Evolutionary conservation across 2,888 invertebrate genomes (phyloP), one percentile per base, ranked within the genome.

Genomic region (Ischnus inquisitorius): DNA sequence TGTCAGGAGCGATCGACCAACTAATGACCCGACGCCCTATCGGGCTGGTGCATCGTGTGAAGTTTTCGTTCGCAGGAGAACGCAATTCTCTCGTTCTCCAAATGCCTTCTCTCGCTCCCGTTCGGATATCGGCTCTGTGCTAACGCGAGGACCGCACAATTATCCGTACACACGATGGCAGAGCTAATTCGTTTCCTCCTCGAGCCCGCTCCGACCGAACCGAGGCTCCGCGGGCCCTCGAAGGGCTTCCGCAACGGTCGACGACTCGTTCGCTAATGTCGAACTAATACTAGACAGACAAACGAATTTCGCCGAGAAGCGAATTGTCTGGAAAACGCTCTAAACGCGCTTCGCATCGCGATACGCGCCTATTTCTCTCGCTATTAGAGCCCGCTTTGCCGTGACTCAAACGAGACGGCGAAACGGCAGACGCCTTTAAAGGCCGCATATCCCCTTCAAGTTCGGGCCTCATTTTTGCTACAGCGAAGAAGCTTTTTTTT

Each of bases 1-100:
- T 84, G 84, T 84, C 84, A 84, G 81, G 54, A 78, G 78, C 84
- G 81, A 84, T 84, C 84, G 84, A 84, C 84, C 84, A 84, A 78
- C 84, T 84, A 84, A 84, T 84, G 84, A 84, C 84, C 84, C 78
- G 75, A 64, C 78, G 75, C 64, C 84, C 78, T 84, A 84, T 84
- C 84, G 78, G 84, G 34, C 72, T 78, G 62, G 84, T 84, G 84
- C 81, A 84, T 84, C 84, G 84, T 84, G 84, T 81, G 84, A 84
- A 84, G 84, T 84, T 84, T 34, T 81, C 81, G 74, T 79, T 84
- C 78, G 71, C 57, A 51, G 68, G 78, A 84, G 80, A 60, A 28
- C 68, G 54, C 57, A 57, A 60, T 71, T 84, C 71, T 81, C 81
- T 75, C 84, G 25, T 69, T 78, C 54, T 19, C 22, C 54, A 22